Evolutionary conservation across 2,113 vertebrate species (phyloP), one percentile per base, ranked within the genome.

Genomic region (Oreochromis tanganicae): DNA sequence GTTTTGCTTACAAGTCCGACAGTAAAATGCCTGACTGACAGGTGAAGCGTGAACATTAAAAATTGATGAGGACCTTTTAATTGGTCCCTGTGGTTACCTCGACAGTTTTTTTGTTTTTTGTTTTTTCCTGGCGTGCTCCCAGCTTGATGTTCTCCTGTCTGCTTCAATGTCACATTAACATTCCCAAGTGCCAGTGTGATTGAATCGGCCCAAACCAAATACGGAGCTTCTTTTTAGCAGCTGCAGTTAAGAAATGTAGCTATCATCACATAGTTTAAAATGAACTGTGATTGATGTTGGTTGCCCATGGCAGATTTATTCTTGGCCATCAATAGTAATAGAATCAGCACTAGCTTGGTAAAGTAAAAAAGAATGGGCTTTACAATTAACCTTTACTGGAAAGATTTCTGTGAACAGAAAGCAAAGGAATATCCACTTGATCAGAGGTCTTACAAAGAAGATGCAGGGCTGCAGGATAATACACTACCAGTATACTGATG

Each of bases 131-230:
- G 89, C 85, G 80, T 29, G 80, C 88, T 85, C 85, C 71, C 86
- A 93, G 92, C 85, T 86, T 59, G 85, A 87, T 91, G 85, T 84
- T 91, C 80, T 91, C 82, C 85, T 81, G 86, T 93, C 90, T 80
- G 84, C 89, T 73, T 93, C 83, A 73, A 41, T 92, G 91, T 93
- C 92, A 92, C 71, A 88, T 93, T 95, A 93, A 88, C 66, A 79
- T 73, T 90, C 86, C 87, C 66, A 48, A 82, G 80, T 87, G 89
- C 80, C 89, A 21, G 14, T 11, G 38, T 90, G 84, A 95, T 92
- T 87, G 61, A 94, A 90, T 90, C 63, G 24, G 88, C 59, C 81
- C 43, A 52, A 78, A 59, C 13, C 81, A 93, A 88, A 89, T 85
- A 57, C 21, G 34, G 87, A 78, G 56, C 63, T 75, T 87, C 81